Percentiles rank a stretch among this genome's conserved stretches.
Evolutionary conservation across 2,797 vertebrate genomes (phyloP).

Genomic region (Gambusia yucatana): DNA sequence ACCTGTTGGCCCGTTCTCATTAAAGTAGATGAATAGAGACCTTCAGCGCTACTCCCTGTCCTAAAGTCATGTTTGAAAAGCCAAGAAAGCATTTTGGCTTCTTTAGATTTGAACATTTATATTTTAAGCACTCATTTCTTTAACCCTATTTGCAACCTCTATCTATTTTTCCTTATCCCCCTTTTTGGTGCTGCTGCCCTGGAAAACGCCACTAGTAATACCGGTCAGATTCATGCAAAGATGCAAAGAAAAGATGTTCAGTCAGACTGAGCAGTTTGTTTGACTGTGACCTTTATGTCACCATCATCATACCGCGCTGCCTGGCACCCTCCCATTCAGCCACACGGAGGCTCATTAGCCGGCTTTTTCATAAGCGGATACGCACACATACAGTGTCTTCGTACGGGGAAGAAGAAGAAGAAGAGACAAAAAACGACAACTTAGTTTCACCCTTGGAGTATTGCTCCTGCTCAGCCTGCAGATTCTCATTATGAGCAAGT

Average conservation of each 20-base stretch:
- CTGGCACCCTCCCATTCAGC: conserved; percentile 23
- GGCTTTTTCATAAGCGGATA: conserved; percentile 64
- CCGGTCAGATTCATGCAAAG: background rate
- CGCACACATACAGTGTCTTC: conserved; percentile 2
- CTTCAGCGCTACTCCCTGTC: background rate
- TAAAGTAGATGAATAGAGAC: conserved; percentile 3
- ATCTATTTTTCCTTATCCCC: background rate
- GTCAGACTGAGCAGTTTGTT: conserved; percentile 25
- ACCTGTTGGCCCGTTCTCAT: background rate
- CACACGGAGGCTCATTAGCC: conserved; percentile 56
- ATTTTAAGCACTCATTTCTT: background rate
- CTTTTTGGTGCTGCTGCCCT: background rate
- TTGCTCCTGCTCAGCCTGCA: conserved; percentile 41
- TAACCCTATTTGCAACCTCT: background rate
- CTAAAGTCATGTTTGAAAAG: background rate
- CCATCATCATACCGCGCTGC: conserved; percentile 23
- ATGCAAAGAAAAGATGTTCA: conserved; percentile 4
- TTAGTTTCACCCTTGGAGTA: conserved; percentile 25
- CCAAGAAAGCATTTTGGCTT: background rate
- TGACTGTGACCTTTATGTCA: conserved; percentile 33
- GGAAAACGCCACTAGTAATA: background rate
- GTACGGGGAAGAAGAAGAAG: conserved; percentile 4
- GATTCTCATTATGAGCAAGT: conserved; percentile 50
- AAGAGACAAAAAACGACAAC: conserved; percentile 3
- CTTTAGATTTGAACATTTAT: background rate